Evolutionary conservation across 1,140 invertebrate species (phyloP), one percentile per base, ranked within the genome.

Genomic region (Eupeodes corollae): DNA sequence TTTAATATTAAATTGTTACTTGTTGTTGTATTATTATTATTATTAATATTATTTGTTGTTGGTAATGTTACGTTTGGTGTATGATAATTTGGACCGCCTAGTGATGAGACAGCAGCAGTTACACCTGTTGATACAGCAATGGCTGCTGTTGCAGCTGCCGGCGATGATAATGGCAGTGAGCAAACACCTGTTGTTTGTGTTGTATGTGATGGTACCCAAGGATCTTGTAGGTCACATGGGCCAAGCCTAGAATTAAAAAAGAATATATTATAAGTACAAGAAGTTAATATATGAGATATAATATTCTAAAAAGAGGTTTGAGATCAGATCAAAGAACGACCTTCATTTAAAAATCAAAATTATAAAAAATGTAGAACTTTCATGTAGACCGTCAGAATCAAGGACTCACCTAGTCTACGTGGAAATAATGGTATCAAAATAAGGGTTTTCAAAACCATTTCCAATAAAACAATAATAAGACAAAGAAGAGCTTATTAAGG

Each of bases 201-300:
- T 56, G 57, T 39, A 38, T 58, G 53, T 53, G 56, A 63, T 55
- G 59, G 50, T 58, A 59, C 57, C 66, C 66, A 68, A 61, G 61
- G 61, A 59, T 68, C 65, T 62, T 61, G 58, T 64, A 68, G 53
- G 53, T 68, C 66, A 68, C 65, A 57, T 63, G 66, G 66, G 65
- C 66, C 65, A 64, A 68, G 66, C 66, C 66, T 68, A 49, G 9
- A 57, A 57, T 18, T 33, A 32, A 35, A 19, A 46, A 42, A 40
- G 46, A 11, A 41, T 2, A 41, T 15, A 37, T 18, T 19, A 19
- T 19, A 19, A 9, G 9, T n/a, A n/a, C n/a, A 26, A 26, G 8
- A 26, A 26, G 3, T 26, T 5, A 26, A 26, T 26, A 26, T 5
- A 26, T 26, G 8, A n/a, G n/a, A n/a, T n/a, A n/a, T n/a, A n/a